Conservation (phyloP, 2,888 invertebrate genomes). For the Empis stercorea region DNA sequence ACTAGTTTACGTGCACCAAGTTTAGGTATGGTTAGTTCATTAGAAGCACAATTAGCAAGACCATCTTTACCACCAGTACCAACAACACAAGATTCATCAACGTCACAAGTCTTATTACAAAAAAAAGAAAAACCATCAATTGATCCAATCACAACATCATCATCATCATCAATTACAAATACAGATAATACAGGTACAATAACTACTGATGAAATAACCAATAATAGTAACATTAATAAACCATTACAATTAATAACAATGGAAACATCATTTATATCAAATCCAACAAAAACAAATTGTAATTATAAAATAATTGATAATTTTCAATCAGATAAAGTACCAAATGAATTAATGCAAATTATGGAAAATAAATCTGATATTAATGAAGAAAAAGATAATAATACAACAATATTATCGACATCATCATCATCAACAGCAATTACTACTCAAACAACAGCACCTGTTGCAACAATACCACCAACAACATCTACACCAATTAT, state of each 20-base stretch:
- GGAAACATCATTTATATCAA: conserved; percentile 46
- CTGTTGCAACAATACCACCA: conserved; percentile 13
- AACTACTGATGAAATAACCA: conserved; percentile 30
- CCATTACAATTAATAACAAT: conserved; percentile 30
- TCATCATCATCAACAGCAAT: no score
- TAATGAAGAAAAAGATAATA: conserved; percentile 7
- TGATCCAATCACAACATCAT: no score
- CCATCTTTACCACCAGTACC: conserved; percentile 47
- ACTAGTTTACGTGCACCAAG: conserved; percentile 45
- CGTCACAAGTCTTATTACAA: conserved; percentile 8
- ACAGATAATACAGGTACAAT: conserved; percentile 28
- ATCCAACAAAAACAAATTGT: conserved; percentile 22
- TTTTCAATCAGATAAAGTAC: background rate
- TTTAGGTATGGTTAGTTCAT: conserved; percentile 54
- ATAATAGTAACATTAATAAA: no score
- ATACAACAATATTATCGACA: conserved; percentile 12
- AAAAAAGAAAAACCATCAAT: conserved; percentile 2
- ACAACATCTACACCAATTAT: conserved; percentile 7
- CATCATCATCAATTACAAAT: conserved; percentile 1
- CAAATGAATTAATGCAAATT: background rate
- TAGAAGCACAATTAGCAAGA: conserved; percentile 64
- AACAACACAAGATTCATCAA: conserved; percentile 6
- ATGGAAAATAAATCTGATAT: background rate
- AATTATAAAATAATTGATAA: conserved; percentile 7
- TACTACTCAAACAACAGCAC: no score